Base-by-base conservation (phyloP, 2,113 vertebrate species). In the Dendropsophus ebraccatus region DNA sequence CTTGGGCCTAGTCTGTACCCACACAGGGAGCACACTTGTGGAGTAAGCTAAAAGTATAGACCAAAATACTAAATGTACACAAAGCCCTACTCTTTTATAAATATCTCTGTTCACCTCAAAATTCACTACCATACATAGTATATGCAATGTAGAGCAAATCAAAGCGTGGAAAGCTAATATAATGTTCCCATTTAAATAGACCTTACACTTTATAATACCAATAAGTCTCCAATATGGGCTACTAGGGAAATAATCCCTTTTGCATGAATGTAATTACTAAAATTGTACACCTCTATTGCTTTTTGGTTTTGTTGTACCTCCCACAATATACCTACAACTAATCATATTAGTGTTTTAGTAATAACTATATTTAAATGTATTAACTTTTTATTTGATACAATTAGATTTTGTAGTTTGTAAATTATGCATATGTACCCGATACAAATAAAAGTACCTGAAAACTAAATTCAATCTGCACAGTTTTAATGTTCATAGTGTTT, bases 261-360 rank as follows among this genome's bases (percentile, higher is more conserved):
- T 73, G 70, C 70, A 1, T 73, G 70, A 45, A 73, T 41, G 70
- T 73, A 73, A 73, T 45, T 50, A 52, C 25, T 52, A 76, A 76
- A 50, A 49, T 28, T 76, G 73, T 50, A 76, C 52, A 50, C 14
- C 49, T 50, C 8, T 76, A 76, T 50, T 50, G 73, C 70, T 45
- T 73, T 21, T 45, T 73, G 35, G 32, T 35, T 69, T 69, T 69
- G 32, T 17, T 35, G 30, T 69, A 69, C 65, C 30, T 69, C 65
- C 65, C 21, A 35, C 32, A 69, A 75, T 75, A 75, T 75, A 49
- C 41, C 41, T 25, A 25, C 23, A 49, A 35, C 65, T 49, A 75
- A 75, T 47, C 41, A 49, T 7, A 25, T 47, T 25, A 75, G 41
- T 28, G 21, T 28, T 75, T 49, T 47, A 49, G 12, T 75, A 17